Percentiles rank a stretch among this genome's conserved stretches.
These are phyloP conservation scores for Ophioninae sp. DNA, from an alignment of 2,888 invertebrate species.

Conservation along the genomic window DNA sequence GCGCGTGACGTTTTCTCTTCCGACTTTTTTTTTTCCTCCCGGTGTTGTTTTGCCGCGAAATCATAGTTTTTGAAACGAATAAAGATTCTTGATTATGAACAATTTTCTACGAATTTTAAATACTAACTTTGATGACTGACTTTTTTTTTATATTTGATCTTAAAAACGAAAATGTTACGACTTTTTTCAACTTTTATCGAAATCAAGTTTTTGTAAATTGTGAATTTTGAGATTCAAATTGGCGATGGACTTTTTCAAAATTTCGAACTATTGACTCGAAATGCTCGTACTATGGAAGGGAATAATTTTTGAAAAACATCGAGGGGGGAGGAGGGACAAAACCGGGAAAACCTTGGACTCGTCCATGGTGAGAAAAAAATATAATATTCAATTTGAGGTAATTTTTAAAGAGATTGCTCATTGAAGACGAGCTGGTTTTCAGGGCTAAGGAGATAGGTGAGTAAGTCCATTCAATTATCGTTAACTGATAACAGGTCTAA, in stretches of 20 bases:
- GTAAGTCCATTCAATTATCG: constrained; percentile 10
- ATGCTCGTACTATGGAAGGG: neutral
- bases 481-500: neutral
- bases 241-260: neutral
- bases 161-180: neutral
- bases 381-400: no score
- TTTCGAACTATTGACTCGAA: neutral
- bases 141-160: neutral
- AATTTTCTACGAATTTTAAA: neutral
- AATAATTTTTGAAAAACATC: neutral
- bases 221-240: neutral
- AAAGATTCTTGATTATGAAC: neutral
- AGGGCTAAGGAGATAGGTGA: neutral
- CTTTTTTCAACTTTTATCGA: neutral
- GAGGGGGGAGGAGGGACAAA: neutral
- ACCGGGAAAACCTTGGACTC: neutral
- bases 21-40: neutral
- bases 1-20: neutral
- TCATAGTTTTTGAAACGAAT: neutral
- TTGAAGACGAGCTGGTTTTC: neutral
- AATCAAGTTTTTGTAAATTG: neutral
- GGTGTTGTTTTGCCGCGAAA: neutral
- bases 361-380: neutral
- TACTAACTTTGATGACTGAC: constrained; percentile 8
- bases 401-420: neutral